Evolutionary conservation across 2,797 vertebrate genomes (phyloP).

Genomic region (Myotis findleyi): DNA sequence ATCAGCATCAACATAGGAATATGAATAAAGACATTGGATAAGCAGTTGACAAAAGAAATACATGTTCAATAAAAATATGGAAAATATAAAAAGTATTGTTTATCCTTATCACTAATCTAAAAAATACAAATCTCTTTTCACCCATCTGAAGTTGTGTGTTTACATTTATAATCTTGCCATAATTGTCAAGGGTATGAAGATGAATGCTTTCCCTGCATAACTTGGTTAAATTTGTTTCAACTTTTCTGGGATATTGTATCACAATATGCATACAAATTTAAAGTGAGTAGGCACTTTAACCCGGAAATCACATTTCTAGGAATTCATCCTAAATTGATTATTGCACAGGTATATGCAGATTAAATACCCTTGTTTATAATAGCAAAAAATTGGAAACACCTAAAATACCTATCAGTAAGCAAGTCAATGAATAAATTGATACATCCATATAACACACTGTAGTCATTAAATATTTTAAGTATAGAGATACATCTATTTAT

Average conservation of each 20-base stretch:
- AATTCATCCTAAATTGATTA: background rate
- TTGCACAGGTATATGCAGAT: background rate
- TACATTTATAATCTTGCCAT: background rate
- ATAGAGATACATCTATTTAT: background rate
- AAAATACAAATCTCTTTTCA: background rate
- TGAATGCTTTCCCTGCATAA: background rate
- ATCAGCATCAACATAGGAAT: background rate
- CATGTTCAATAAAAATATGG: background rate
- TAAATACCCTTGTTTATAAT: constrained; percentile 25
- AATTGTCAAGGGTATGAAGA: background rate
- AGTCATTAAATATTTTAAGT: constrained; percentile 47
- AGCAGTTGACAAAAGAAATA: background rate
- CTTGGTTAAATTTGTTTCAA: background rate
- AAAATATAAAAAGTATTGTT: background rate
- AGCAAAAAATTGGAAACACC: background rate
- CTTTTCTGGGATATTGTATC: background rate
- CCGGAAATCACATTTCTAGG: constrained; percentile 14
- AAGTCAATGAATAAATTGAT: background rate
- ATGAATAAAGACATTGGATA: constrained; percentile 23
- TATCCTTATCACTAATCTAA: background rate
- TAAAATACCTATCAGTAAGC: background rate
- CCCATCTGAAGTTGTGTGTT: background rate
- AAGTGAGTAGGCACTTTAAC: background rate
- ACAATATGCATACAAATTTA: constrained; percentile 7
- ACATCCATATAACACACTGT: background rate